Evolutionary conservation across 2,797 vertebrate species (phyloP).

Genomic region (Simalia tracyae): DNA sequence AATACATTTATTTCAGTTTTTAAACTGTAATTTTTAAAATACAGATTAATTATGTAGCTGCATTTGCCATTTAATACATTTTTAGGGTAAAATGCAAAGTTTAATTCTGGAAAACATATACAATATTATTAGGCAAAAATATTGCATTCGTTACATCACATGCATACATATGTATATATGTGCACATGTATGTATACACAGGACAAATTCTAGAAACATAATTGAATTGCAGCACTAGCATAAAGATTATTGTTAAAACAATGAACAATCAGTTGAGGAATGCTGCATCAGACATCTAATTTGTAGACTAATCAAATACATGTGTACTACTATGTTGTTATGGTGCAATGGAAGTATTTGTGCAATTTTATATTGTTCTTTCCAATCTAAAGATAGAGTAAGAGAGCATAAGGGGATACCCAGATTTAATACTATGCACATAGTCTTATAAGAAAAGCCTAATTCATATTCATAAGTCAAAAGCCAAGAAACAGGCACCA

Average conservation of each 20-base stretch:
- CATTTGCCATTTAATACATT: neutral
- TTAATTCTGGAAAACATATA: conserved; percentile 16
- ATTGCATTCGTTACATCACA: neutral
- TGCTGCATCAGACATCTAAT: neutral
- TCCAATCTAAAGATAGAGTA: neutral
- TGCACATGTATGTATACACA: neutral
- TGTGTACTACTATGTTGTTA: neutral
- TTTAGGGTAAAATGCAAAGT: neutral
- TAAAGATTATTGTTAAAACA: neutral
- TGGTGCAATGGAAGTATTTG: neutral
- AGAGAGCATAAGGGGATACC: neutral
- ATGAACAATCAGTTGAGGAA: neutral
- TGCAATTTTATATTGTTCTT: neutral
- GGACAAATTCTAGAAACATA: neutral
- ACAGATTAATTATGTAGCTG: conserved; percentile 8
- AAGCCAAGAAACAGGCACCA: too few species aligned
- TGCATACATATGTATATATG: too few species aligned
- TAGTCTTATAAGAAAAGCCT: neutral
- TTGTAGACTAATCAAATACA: too few species aligned
- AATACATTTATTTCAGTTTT: neutral
- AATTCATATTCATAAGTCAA: neutral
- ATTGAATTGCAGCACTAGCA: neutral
- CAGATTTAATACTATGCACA: too few species aligned
- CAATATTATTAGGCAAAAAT: conserved; percentile 24
- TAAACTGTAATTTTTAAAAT: neutral